A percentile compares a stretch with the other conserved stretches of the same genome.
phyloP scores from a whole-genome alignment of 2,888 invertebrate genomes.

The Sicus ferrugineus region DNA sequence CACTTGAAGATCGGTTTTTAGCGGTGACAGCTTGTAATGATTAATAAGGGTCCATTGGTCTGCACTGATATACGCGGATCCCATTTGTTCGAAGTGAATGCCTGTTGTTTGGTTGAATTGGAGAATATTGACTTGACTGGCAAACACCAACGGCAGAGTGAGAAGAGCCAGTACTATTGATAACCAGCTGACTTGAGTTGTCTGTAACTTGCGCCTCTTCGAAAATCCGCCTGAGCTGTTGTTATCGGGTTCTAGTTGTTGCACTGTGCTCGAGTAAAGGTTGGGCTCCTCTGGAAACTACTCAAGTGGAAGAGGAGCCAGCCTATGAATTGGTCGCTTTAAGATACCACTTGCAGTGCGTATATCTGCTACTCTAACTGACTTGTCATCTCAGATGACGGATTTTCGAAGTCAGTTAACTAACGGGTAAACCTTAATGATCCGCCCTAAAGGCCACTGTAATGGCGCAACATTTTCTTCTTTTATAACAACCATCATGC shows the following conservation, averaged over 20 bases:
- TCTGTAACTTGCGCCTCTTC: neutral
- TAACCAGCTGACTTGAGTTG: neutral
- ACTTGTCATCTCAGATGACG: too few species aligned
- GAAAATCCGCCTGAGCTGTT: neutral
- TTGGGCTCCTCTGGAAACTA: neutral
- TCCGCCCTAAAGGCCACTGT: neutral
- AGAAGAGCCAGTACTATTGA: neutral
- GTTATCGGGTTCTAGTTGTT: too few species aligned
- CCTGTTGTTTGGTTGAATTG: too few species aligned
- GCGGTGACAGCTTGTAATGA: neutral
- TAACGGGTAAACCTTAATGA: neutral
- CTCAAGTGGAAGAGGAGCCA: neutral
- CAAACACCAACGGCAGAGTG: too few species aligned
- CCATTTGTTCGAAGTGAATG: too few species aligned
- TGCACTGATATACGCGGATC: neutral
- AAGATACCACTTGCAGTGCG: too few species aligned
- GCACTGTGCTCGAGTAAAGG: neutral
- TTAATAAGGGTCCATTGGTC: neutral
- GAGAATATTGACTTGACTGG: too few species aligned
- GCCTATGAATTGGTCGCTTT: neutral
- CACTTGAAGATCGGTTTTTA: neutral
- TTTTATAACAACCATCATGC: neutral
- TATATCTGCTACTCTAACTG: too few species aligned
- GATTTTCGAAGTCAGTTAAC: too few species aligned
- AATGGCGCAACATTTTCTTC: neutral